Conservation (phyloP, 2,888 invertebrate species). For the Troides helena region DNA sequence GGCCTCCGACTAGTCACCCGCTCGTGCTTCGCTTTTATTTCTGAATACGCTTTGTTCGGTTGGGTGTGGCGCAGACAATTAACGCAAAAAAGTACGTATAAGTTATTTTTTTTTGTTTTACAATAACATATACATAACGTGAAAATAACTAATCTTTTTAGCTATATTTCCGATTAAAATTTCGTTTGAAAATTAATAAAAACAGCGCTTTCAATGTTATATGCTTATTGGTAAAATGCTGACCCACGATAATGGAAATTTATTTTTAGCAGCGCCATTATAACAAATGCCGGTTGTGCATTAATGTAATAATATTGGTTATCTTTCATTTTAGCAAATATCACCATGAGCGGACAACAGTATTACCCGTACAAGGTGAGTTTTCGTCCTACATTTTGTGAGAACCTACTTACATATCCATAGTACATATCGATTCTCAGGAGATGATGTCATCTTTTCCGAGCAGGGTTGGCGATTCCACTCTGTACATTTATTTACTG, state of each 20-base stretch:
- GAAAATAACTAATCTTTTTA: constrained; percentile 15
- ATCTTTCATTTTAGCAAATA: constrained; percentile 61
- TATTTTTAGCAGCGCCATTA: constrained; percentile 61
- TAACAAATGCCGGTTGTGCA: constrained; percentile 29
- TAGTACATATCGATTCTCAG: constrained; percentile 55
- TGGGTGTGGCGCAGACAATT: constrained; percentile 64
- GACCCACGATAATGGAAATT: constrained; percentile 51
- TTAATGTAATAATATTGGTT: constrained; percentile 37
- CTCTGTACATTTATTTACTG: constrained; percentile 33
- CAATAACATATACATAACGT: neutral
- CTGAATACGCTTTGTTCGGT: constrained; percentile 59
- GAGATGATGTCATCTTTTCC: constrained; percentile 73
- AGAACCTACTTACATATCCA: constrained; percentile 31
- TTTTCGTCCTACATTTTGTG: constrained; percentile 51
- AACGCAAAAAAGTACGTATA: constrained; percentile 52
- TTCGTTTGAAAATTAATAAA: neutral
- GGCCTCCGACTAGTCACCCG: constrained; percentile 42
- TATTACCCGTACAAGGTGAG: constrained; percentile 93
- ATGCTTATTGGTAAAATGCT: constrained; percentile 54
- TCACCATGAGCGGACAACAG: constrained; percentile 88
- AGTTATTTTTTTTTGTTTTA: constrained; percentile 4
- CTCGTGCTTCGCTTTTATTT: constrained; percentile 61
- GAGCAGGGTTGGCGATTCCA: constrained; percentile 45
- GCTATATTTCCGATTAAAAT: constrained; percentile 1
- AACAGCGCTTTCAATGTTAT: constrained; percentile 33